Conservation (phyloP, 2,888 invertebrate species). For the Oscheius sp. region DNA sequence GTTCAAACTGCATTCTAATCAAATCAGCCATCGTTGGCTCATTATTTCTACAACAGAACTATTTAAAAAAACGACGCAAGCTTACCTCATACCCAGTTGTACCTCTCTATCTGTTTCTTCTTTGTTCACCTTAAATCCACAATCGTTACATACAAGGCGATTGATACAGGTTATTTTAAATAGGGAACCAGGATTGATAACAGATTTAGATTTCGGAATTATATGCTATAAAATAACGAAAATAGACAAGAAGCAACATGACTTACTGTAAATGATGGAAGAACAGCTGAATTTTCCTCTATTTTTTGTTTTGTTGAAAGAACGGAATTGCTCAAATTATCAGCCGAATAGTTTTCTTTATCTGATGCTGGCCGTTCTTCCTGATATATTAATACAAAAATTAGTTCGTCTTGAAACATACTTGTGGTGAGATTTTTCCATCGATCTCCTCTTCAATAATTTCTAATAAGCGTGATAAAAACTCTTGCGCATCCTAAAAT, state of each 20-base stretch:
- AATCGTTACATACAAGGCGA: neutral
- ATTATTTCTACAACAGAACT: neutral
- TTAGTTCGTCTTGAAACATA: neutral
- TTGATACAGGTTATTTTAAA: neutral
- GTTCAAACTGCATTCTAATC: constrained; percentile 10
- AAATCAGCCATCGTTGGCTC: neutral
- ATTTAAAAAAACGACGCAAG: neutral
- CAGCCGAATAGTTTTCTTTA: neutral
- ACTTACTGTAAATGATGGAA: no score
- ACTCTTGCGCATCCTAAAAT: constrained; percentile 34
- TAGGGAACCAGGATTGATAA: constrained; percentile 10
- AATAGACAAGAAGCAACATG: no score
- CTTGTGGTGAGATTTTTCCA: neutral
- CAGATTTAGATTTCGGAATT: neutral
- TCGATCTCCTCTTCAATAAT: constrained; percentile 22
- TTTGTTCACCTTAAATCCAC: neutral
- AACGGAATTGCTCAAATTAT: no score
- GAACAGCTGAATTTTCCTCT: no score
- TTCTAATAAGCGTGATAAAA: constrained; percentile 4
- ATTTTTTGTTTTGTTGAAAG: no score
- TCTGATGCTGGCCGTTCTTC: constrained; percentile 1
- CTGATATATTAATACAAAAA: neutral
- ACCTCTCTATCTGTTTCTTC: neutral
- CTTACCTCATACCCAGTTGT: constrained; percentile 5
- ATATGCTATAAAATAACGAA: no score